Evolutionary conservation across 2,797 vertebrate species (phyloP), one percentile per base, ranked within the genome.

Genomic region (Hafferia zeledoni): DNA sequence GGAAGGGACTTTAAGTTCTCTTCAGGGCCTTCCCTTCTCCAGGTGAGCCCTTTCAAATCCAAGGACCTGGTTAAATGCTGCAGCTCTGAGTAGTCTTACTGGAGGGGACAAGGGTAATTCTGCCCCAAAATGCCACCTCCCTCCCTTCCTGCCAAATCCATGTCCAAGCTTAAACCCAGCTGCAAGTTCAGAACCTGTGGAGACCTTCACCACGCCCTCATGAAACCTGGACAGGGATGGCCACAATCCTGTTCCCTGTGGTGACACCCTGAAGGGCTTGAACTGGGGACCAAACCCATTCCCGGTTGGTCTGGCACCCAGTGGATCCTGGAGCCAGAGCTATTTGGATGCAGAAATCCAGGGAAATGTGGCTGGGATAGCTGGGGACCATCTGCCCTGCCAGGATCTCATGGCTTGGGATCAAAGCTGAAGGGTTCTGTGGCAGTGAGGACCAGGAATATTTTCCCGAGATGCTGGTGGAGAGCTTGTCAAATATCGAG

Each of bases 401-500:
- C 30, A 5, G 68, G 37, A 18, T 43, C 24, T 76, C 16, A 53
- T 5, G 3, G 49, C 50, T 68, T 41, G 17, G 57, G 41, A 83
- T 43, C 49, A 79, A 33, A 53, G 33, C 49, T 5, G 17, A 24
- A 60, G 87, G 63, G 82, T 85, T 56, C 88, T 12, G 77, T 49
- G 82, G 82, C 7, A 28, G 59, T 43, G 35, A 89, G 89, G 55
- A 93, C 28, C 80, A 39, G 74, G 74, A 79, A 76, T 39, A 41
- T 90, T 83, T 88, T 37, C 92, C 90, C 0, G 0, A 96, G 96
- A 23, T 3, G 1, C 67, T 75, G 4, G 94, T 1, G 39, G 65
- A 94, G 85, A 89, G 92, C 96, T 83, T 74, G 96, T 95, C 96
- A 96, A 83, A 67, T 97, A 97, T 97, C 5, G 97, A 98, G 95